A percentile compares a stretch with the other conserved stretches of the same genome.
Evolutionary conservation across 2,797 vertebrate species (phyloP).

Genomic region (Anguilla marmorata): DNA sequence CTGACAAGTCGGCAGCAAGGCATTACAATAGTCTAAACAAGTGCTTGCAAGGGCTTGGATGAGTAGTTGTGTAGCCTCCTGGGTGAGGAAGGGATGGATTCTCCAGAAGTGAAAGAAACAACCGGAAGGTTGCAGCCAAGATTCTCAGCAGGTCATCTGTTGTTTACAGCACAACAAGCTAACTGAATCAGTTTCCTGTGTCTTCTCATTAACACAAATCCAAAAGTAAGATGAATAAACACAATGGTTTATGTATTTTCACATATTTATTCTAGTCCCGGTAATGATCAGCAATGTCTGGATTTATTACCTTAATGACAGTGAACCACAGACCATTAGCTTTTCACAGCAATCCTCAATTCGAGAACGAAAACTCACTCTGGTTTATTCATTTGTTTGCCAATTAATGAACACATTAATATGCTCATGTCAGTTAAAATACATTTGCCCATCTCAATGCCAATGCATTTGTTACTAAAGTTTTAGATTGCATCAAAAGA

Average conservation of each 20-base stretch:
- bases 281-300: slow-evolving; percentile 55
- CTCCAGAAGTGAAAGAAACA: neutral
- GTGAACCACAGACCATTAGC: slow-evolving; percentile 64
- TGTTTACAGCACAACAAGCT: neutral
- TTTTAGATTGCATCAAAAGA: slow-evolving; percentile 27
- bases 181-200: neutral
- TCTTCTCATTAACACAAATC: slow-evolving; percentile 3
- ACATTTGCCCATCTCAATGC: slow-evolving; percentile 13
- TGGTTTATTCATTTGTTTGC: slow-evolving; percentile 39
- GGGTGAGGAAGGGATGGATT: neutral
- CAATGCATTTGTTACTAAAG: slow-evolving; percentile 19
- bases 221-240: slow-evolving; percentile 45
- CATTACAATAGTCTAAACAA: neutral
- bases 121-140: neutral
- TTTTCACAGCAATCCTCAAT: slow-evolving; percentile 45
- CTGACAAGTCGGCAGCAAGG: neutral
- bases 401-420: slow-evolving; percentile 45
- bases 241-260: slow-evolving; percentile 37
- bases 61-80: neutral
- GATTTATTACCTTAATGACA: slow-evolving; percentile 64
- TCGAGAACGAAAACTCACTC: slow-evolving; percentile 31
- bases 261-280: slow-evolving; percentile 49
- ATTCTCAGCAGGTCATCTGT: neutral
- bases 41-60: neutral
- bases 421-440: slow-evolving; percentile 25